Percentiles rank a stretch among this genome's conserved stretches.
Conservation (phyloP, 2,797 vertebrate species). For the Zenarchopterus dispar region DNA sequence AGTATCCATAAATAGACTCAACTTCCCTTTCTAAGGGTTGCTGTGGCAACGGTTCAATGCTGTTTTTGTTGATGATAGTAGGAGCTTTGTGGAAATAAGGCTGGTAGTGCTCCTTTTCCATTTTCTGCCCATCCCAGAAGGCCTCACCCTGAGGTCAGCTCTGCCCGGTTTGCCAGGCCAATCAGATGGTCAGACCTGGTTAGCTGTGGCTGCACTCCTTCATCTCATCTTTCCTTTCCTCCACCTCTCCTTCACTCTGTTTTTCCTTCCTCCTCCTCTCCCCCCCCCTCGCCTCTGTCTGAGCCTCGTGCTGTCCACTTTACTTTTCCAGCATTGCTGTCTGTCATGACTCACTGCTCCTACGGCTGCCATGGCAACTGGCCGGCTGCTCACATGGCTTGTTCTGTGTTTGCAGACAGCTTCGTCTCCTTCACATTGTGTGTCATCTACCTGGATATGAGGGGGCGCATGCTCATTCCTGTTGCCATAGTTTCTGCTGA, state of each 20-base stretch:
- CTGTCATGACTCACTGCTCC: conserved; percentile 78
- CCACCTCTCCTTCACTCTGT: conserved; percentile 29
- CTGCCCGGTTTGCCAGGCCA: conserved; percentile 51
- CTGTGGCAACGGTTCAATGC: conserved; percentile 61
- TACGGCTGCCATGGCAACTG: conserved; percentile 75
- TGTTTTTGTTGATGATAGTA: conserved; percentile 48
- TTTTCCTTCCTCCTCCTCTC: conserved; percentile 23
- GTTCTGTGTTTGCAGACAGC: conserved; percentile 70
- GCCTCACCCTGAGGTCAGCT: conserved; percentile 67
- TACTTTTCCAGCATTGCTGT: conserved; percentile 76
- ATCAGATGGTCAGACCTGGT: conserved; percentile 67
- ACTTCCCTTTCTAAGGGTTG: conserved; percentile 52
- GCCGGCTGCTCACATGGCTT: conserved; percentile 68
- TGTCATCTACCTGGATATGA: conserved; percentile 53
- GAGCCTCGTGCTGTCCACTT: conserved; percentile 55
- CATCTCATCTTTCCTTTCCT: conserved; percentile 46
- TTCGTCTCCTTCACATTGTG: conserved; percentile 49
- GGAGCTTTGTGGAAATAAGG: conserved; percentile 49
- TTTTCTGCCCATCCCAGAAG: conserved; percentile 54
- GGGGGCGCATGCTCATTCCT: conserved; percentile 31
- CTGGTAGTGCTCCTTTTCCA: conserved; percentile 60
- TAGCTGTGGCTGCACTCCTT: conserved; percentile 55
- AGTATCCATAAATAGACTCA: conserved; percentile 32
- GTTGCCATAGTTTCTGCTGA: conserved; percentile 64
- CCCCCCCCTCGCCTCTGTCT: conserved; percentile 23